Conservation (phyloP, 1,140 invertebrate species). For the Atta cephalotes region DNA sequence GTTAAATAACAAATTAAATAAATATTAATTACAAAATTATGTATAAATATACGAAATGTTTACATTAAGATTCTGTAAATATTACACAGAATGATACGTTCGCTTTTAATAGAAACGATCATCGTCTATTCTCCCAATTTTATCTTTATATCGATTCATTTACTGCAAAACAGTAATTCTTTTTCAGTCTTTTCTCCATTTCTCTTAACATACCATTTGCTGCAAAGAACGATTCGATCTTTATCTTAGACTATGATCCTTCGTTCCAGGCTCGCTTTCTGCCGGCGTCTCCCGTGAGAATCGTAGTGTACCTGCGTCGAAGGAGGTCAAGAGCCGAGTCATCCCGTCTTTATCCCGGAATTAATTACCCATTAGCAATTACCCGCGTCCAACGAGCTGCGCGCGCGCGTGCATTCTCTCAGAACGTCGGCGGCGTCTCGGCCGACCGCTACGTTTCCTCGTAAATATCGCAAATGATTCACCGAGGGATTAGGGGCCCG, state of each 20-base stretch:
- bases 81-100: not conserved
- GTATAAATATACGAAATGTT: not conserved
- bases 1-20: not conserved
- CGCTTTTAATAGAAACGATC: not conserved
- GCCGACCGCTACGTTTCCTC: constrained; percentile 29
- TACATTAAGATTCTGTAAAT: not conserved
- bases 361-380: constrained; percentile 64
- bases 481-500: constrained; percentile 37
- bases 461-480: constrained; percentile 50
- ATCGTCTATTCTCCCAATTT: not conserved
- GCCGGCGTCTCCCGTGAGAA: constrained; percentile 39
- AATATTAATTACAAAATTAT: not conserved
- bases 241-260: not conserved
- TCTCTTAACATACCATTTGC: not conserved
- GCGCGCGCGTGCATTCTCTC: not conserved
- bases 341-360: constrained; percentile 54
- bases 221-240: constrained; percentile 1
- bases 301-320: constrained; percentile 53
- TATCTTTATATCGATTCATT: not conserved
- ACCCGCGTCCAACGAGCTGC: constrained; percentile 44
- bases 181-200: not conserved
- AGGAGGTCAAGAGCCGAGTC: constrained; percentile 58
- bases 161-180: not conserved
- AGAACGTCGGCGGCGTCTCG: constrained; percentile 41
- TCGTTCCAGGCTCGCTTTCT: constrained; percentile 12